These are phyloP conservation scores for Catalaphyllia jardinei DNA, from an alignment of 64 coral and sea anemone species.

Conservation along the genomic window DNA sequence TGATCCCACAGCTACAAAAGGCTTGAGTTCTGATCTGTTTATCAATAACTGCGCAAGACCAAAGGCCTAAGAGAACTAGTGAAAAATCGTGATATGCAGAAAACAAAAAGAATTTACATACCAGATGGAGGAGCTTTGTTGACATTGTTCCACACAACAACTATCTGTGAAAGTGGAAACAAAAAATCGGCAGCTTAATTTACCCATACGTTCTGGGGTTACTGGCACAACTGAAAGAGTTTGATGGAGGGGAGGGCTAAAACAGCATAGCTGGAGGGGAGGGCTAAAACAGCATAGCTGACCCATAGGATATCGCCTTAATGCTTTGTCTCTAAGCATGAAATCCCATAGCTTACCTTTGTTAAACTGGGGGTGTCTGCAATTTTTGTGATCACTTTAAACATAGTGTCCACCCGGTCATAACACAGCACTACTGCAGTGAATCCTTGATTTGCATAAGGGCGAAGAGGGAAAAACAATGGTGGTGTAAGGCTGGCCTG, in stretches of 20 bases:
- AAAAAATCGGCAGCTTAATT: neutral
- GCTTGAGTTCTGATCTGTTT: too few species aligned
- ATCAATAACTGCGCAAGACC: too few species aligned
- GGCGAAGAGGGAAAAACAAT: conserved; percentile 85
- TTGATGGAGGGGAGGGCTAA: too few species aligned
- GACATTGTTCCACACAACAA: conserved; percentile 99
- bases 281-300: too few species aligned
- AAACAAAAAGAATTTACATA: neutral
- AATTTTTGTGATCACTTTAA: conserved; percentile 92
- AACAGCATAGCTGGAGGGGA: too few species aligned
- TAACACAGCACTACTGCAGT: conserved; percentile 96
- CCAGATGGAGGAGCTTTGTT: conserved; percentile 90
- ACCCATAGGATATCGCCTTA: too few species aligned
- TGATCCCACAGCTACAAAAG: too few species aligned
- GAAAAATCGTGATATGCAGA: too few species aligned
- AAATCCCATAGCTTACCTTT: conserved; percentile 62
- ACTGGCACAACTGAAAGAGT: too few species aligned
- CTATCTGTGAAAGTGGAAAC: conserved; percentile 62
- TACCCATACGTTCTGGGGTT: too few species aligned
- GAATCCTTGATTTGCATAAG: conserved; percentile 82
- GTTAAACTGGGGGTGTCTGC: conserved; percentile 79
- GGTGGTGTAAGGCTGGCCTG: conserved; percentile 68
- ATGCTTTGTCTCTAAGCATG: too few species aligned
- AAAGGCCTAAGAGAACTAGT: too few species aligned
- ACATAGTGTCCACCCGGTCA: conserved; percentile 95